A percentile compares a stretch with the other conserved stretches of the same genome.
Evolutionary conservation across 2,888 invertebrate genomes (phyloP).

Genomic region (Sipha maydis): DNA sequence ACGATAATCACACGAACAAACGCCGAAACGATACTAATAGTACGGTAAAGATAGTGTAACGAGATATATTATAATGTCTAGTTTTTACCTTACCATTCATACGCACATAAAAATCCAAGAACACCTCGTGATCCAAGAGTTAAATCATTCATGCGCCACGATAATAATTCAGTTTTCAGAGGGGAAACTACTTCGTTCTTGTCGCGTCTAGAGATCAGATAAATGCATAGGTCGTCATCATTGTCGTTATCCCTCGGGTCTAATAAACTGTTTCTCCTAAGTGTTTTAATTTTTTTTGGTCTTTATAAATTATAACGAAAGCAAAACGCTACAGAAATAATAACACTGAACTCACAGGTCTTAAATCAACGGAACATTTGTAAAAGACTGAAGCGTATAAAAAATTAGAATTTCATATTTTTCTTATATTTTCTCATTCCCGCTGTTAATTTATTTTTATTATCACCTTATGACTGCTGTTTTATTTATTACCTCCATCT

Average conservation of each 20-base stretch:
- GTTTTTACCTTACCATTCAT: background rate
- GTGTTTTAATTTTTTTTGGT: conserved; percentile 49
- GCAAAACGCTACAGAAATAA: conserved; percentile 48
- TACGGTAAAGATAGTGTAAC: background rate
- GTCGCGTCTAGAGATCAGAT: conserved; percentile 52
- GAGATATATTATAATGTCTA: background rate
- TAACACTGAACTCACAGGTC: conserved; percentile 27
- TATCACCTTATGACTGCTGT: conserved; percentile 64
- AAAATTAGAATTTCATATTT: conserved; percentile 60
- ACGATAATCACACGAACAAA: background rate
- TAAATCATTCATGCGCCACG: conserved; percentile 10
- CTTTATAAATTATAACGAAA: conserved; percentile 46
- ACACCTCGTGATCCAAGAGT: background rate
- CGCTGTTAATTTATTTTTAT: conserved; percentile 65
- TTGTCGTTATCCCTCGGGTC: conserved; percentile 40
- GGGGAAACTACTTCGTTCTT: conserved; percentile 45
- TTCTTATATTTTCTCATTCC: conserved; percentile 56
- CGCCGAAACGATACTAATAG: background rate
- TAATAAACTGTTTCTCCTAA: conserved; percentile 47
- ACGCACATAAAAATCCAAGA: background rate
- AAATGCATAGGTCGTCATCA: conserved; percentile 53
- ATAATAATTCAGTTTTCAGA: conserved; percentile 35
- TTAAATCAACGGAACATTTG: conserved; percentile 53
- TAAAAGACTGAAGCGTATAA: conserved; percentile 6
- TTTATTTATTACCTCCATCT: conserved; percentile 64